Evolutionary conservation across 2,888 invertebrate species (phyloP).

Genomic region (Caenorhabditis panamensis): DNA sequence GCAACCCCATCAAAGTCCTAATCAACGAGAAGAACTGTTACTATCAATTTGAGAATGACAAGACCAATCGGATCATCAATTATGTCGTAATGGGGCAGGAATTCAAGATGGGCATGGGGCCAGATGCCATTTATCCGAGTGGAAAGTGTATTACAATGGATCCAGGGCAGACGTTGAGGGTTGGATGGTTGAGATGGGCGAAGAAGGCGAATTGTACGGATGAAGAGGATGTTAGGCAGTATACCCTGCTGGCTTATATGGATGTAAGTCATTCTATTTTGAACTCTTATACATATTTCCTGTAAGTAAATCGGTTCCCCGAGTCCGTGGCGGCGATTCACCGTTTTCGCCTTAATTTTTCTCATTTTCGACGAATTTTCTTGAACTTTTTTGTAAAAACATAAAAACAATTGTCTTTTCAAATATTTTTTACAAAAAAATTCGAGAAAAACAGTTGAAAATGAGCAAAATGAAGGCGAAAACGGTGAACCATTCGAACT

Average conservation of each 20-base stretch:
- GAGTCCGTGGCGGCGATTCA: no score
- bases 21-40: conserved; percentile 13
- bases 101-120: conserved; percentile 17
- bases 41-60: conserved; percentile 1
- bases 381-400: no score
- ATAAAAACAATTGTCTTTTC: no score
- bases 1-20: conserved; percentile 1
- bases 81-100: neutral
- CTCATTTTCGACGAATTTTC: no score
- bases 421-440: no score
- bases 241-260: conserved; percentile 16
- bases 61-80: neutral
- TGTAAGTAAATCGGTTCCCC: no score
- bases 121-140: conserved; percentile 9
- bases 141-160: neutral
- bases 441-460: no score
- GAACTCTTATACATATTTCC: no score
- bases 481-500: no score
- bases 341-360: no score
- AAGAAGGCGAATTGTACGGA: conserved; percentile 24
- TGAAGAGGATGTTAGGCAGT: conserved; percentile 13
- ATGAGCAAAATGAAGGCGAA: no score
- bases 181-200: conserved; percentile 16
- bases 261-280: conserved; percentile 1
- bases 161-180: neutral